A percentile compares a stretch with the other conserved stretches of the same genome.
phyloP scores from a whole-genome alignment of 2,113 vertebrate genomes.

The Centrocercus urophasianus region DNA sequence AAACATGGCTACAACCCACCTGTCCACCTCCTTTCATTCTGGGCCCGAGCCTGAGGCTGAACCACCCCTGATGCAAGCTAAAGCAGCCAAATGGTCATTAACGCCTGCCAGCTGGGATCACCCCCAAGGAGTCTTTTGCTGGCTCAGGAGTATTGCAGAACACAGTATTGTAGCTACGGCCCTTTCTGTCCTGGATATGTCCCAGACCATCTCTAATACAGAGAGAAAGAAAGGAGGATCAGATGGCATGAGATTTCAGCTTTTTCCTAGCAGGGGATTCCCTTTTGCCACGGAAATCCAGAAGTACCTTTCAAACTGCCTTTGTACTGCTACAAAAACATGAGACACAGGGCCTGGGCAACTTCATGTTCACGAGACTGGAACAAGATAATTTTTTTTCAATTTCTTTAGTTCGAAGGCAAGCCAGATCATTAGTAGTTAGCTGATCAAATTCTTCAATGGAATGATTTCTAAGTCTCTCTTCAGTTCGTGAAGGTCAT shows the following conservation, averaged over 20 bases:
- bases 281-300: conserved; percentile 71
- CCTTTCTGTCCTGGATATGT: conserved; percentile 31
- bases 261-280: conserved; percentile 59
- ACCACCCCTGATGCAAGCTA: not conserved
- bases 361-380: not conserved
- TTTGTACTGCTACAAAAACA: not conserved
- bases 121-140: conserved; percentile 49
- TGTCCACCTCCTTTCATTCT: conserved; percentile 18
- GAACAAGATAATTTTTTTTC: not conserved
- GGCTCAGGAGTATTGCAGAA: not conserved
- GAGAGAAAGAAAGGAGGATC: not conserved
- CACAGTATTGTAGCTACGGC: not conserved
- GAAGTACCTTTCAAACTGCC: conserved; percentile 66
- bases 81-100: conserved; percentile 56
- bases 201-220: conserved; percentile 18
- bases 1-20: conserved; percentile 26
- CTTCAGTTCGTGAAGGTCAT: not conserved
- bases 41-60: conserved; percentile 18
- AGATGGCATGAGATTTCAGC: conserved; percentile 10
- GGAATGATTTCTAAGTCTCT: not conserved
- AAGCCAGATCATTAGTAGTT: not conserved
- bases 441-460: not conserved
- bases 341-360: not conserved
- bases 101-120: conserved; percentile 51
- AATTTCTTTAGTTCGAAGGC: not conserved